phyloP scores from a whole-genome alignment of 1,140 invertebrate species.

The Yoshiicerus persimilis region DNA sequence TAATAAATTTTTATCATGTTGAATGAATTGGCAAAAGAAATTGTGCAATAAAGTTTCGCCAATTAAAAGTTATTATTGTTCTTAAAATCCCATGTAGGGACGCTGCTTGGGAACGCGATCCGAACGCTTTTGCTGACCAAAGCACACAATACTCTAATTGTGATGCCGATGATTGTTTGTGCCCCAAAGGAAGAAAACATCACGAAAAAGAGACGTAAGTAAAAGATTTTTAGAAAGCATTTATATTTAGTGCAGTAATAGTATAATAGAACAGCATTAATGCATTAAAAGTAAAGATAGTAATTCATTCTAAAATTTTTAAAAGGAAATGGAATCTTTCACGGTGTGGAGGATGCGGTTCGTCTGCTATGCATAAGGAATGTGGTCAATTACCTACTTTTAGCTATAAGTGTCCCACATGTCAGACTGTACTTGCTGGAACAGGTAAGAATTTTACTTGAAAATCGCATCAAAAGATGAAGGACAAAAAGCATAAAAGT shows the following conservation, averaged over 20 bases:
- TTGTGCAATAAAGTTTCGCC: too few relatives aligned
- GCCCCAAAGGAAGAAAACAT: conserved; percentile 37
- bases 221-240: too few relatives aligned
- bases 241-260: background rate
- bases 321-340: conserved; percentile 58
- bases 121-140: conserved; percentile 61
- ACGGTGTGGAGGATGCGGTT: conserved; percentile 62
- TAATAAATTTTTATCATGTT: too few relatives aligned
- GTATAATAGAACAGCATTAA: background rate
- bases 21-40: too few relatives aligned
- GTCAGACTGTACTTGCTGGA: background rate
- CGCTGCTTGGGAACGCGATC: conserved; percentile 68
- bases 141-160: conserved; percentile 26
- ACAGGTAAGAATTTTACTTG: background rate
- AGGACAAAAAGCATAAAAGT: background rate
- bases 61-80: conserved; percentile 51
- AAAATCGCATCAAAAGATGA: background rate
- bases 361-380: conserved; percentile 58
- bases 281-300: background rate
- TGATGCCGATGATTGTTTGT: conserved; percentile 35
- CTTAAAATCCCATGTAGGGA: conserved; percentile 55
- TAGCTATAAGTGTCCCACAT: conserved; percentile 27
- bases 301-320: conserved; percentile 39
- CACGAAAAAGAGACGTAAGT: background rate
- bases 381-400: conserved; percentile 53